Evolutionary conservation across 2,113 vertebrate genomes (phyloP), one percentile per base, ranked within the genome.

Genomic region (Rhizomys pruinosus): DNA sequence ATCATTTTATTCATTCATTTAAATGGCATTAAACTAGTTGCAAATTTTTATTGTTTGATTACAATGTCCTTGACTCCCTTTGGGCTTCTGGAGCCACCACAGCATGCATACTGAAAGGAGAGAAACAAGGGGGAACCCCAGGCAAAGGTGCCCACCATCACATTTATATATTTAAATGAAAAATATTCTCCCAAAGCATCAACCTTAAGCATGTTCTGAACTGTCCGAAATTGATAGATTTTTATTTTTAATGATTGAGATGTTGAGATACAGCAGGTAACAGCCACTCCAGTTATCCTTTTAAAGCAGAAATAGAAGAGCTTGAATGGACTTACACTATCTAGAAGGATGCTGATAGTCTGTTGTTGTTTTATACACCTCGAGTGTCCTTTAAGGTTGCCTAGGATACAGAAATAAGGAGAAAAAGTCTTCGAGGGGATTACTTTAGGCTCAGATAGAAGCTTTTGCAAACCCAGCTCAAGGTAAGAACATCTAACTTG

Each of bases 1-100:
- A 94, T 95, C 89, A 92, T 61, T 95, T 92, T 85, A 95, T 82
- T 81, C 88, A 81, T 93, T 96, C 73, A 93, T 82, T 85, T 91
- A 91, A 95, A 90, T 74, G 34, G 19, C 81, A 69, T 25, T 93
- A 93, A 95, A 95, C 57, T 93, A 29, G 39, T 32, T 63, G 29
- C 34, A 87, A 87, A 69, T 77, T 84, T 93, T 94, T 93, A 89
- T 63, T 94, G 34, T 92, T 93, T 93, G 55, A 64, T 74, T 81
- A 82, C 80, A 89, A 77, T 79, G 64, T 47, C 32, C 29, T 78
- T 77, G 81, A 68, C 37, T 93, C 19, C 77, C 81, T 91, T 63
- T 20, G 13, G 78, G 42, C 8, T 95, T 82, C 47, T 37, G 61
- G 80, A 80, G 68, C 57, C n/a, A 63, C 17, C 37, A 69, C 79